These are phyloP conservation scores for Zygogramma bicolorata DNA, from an alignment of 2,888 invertebrate genomes.

Conservation along the genomic window DNA sequence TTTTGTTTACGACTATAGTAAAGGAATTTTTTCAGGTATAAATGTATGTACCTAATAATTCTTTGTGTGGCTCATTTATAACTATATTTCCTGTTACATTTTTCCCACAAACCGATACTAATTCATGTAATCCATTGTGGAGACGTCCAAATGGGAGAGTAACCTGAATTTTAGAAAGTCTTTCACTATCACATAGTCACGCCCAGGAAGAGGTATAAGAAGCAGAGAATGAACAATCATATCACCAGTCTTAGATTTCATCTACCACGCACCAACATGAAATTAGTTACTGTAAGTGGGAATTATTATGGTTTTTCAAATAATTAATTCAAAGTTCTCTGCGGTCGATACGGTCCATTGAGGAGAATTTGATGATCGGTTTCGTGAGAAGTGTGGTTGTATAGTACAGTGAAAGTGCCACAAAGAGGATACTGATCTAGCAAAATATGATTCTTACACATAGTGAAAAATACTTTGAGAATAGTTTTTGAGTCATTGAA, in stretches of 20 bases:
- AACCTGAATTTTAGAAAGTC: conserved; percentile 48
- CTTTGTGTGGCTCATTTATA: not conserved
- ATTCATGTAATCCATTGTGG: not conserved
- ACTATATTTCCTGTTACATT: not conserved
- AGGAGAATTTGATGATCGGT: not conserved
- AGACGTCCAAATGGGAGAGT: conserved; percentile 9
- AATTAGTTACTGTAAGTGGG: conserved; percentile 46
- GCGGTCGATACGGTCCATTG: not conserved
- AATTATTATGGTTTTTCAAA: conserved; percentile 1
- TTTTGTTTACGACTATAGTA: too few relatives aligned
- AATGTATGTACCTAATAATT: not conserved
- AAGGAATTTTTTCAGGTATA: too few relatives aligned
- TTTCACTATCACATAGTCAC: conserved; percentile 50
- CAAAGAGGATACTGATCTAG: not conserved
- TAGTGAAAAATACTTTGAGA: too few relatives aligned
- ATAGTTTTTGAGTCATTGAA: too few relatives aligned
- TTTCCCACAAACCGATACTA: not conserved
- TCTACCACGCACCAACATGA: conserved; percentile 36
- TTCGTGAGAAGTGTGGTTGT: not conserved
- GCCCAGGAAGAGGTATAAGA: conserved; percentile 50
- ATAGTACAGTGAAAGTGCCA: not conserved
- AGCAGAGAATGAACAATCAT: conserved; percentile 34
- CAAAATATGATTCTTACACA: too few relatives aligned
- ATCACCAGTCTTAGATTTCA: conserved; percentile 43
- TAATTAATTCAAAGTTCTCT: not conserved